Evolutionary conservation across 2,113 vertebrate genomes (phyloP), one percentile per base, ranked within the genome.

Genomic region (Pontoporia blainvillei): DNA sequence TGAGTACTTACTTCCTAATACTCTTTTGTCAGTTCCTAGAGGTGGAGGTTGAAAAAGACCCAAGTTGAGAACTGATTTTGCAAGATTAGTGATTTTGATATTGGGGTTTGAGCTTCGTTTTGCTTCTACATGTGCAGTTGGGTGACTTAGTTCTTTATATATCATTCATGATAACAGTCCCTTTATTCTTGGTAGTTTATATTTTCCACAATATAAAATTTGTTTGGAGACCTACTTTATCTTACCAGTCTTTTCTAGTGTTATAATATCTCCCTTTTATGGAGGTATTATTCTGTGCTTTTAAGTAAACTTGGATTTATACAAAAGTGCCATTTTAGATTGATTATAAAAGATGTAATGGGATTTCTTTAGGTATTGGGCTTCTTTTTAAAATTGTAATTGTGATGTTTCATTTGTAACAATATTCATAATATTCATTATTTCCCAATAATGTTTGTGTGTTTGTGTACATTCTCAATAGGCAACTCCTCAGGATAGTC

Each of bases 401-500:
- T 79, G 8, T 76, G 15, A 34, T 73, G 25, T 73, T 73, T 57
- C 10, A 59, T 90, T 94, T 72, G 52, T 93, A 87, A 25, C 39
- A 29, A 78, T 86, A 41, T 13, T 86, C 20, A 29, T 52, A 29
- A 78, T 86, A 41, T 13, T 86, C 20, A 29, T 52, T 36, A 1
- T 67, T 91, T 69, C 17, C 61, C 39, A 66, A 11, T 66, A 66
- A 11, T 66, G 49, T 94, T 71, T 67, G 34, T 93, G 29, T 96
- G 10, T 92, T 64, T 83, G 41, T 39, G 2, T 8, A 25, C 27
- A 25, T 97, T 57, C 67, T 97, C 62, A 57, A 86, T 92, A 99
- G 99, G 98, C 98, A 69, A 98, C 98, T 20, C 98, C 98, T 97
- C 98, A 99, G 78, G 99, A 99, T 85, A 99, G 98, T 83, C 99